These are phyloP conservation scores for Netelia melanura DNA, from an alignment of 2,888 invertebrate species.

Conservation along the genomic window DNA sequence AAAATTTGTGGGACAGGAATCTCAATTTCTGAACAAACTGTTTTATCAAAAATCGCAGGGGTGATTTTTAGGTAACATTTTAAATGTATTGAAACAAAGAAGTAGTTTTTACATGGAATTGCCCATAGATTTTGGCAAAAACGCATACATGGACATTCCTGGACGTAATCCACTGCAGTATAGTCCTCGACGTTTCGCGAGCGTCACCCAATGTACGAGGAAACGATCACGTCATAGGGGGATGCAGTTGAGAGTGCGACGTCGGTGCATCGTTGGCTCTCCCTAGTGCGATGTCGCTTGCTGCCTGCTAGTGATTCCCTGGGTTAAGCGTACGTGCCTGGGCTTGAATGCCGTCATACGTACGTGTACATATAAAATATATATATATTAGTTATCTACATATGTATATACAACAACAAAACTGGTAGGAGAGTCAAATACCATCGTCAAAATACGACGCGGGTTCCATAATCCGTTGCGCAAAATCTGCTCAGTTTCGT, in stretches of 20 bases:
- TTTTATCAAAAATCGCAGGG: too few relatives aligned
- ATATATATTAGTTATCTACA: too few relatives aligned
- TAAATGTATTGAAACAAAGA: too few relatives aligned
- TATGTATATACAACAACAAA: too few relatives aligned
- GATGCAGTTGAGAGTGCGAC: constrained; percentile 20
- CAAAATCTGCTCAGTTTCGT: constrained; percentile 56
- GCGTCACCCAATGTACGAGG: constrained; percentile 50
- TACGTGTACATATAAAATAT: neutral
- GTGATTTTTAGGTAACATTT: too few relatives aligned
- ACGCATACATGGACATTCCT: constrained; percentile 14
- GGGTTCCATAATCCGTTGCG: constrained; percentile 57
- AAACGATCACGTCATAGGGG: constrained; percentile 45
- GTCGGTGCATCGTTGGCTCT: constrained; percentile 20
- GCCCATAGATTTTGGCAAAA: constrained; percentile 1
- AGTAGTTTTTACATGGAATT: neutral
- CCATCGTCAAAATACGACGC: constrained; percentile 67
- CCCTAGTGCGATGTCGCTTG: constrained; percentile 43
- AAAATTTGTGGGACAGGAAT: too few relatives aligned
- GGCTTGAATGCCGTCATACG: constrained; percentile 54
- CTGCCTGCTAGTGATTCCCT: constrained; percentile 41
- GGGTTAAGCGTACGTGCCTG: constrained; percentile 50
- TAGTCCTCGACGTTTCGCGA: constrained; percentile 41
- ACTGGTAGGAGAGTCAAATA: constrained; percentile 55
- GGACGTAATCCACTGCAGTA: constrained; percentile 44
- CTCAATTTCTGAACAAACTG: too few relatives aligned